A percentile compares a stretch with the other conserved stretches of the same genome.
Conservation (phyloP, 2,113 vertebrate genomes). For the Grammomys dolichurus region DNA sequence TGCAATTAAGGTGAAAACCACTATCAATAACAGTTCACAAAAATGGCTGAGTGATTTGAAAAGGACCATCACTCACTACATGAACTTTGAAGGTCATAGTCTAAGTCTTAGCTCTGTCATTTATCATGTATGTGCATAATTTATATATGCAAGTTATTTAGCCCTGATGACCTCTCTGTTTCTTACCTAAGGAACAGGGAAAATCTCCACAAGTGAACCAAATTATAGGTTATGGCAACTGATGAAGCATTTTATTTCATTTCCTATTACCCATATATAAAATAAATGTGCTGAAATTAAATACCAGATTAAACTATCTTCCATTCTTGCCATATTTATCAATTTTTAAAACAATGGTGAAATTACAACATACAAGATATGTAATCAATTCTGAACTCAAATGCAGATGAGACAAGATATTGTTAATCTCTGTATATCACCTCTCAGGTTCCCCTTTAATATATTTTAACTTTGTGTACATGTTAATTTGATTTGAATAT, state of each 20-base stretch:
- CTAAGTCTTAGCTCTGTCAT: not conserved
- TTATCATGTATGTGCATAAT: not conserved
- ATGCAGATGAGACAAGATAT: not conserved
- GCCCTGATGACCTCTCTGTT: not conserved
- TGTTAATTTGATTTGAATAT: not conserved
- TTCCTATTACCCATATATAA: not conserved
- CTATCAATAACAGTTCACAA: not conserved
- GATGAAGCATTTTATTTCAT: not conserved
- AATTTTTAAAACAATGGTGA: not conserved
- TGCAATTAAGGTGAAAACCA: not conserved
- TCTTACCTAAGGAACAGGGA: not conserved
- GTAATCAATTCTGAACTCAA: not conserved
- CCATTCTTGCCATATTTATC: not conserved
- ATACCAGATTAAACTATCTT: not conserved
- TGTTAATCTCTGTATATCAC: not conserved
- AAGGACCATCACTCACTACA: not conserved
- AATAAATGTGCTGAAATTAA: not conserved
- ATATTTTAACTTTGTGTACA: not conserved
- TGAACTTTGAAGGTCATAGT: not conserved
- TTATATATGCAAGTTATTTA: not conserved
- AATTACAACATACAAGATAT: not conserved
- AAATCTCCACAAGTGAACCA: not conserved
- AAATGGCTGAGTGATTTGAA: not conserved
- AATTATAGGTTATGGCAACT: not conserved
- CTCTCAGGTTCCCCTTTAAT: not conserved